Evolutionary conservation across 2,888 invertebrate species (phyloP).

Genomic region (Latrodectus elegans): DNA sequence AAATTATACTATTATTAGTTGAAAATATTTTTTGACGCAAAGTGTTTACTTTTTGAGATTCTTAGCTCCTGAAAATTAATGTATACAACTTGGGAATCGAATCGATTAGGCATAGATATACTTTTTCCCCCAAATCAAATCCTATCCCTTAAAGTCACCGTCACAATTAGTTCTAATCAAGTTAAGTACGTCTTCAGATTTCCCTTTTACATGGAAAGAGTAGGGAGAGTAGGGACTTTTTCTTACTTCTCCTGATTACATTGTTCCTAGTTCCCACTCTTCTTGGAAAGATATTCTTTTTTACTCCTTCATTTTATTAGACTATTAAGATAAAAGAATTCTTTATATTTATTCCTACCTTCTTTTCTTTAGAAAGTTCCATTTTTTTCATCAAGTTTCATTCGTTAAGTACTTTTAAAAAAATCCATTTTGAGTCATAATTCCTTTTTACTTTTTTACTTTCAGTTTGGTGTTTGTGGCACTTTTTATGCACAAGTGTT

Average conservation of each 20-base stretch:
- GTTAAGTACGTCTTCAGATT: constrained; percentile 9
- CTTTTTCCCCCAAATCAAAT: neutral
- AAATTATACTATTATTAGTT: too few species aligned
- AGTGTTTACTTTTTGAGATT: too few species aligned
- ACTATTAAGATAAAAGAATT: constrained; percentile 1
- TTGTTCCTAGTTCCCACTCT: neutral
- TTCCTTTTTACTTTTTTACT: too few species aligned
- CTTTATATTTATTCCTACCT: neutral
- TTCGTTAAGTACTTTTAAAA: too few species aligned
- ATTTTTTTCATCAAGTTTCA: neutral
- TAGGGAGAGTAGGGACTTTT: neutral
- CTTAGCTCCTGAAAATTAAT: too few species aligned
- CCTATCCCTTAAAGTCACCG: neutral
- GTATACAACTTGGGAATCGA: too few species aligned
- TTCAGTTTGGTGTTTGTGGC: too few species aligned
- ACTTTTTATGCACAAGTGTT: too few species aligned
- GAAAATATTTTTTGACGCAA: too few species aligned
- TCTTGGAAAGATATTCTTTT: neutral
- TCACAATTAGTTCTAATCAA: constrained; percentile 25
- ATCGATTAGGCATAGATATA: neutral
- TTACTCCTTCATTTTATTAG: neutral
- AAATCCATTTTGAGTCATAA: too few species aligned
- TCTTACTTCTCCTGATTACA: neutral
- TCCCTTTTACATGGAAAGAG: neutral
- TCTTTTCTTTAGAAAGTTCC: neutral